These are phyloP conservation scores for human DNA, from an alignment of 2,113 vertebrate species.

Conservation along the genomic window GRCh38 chr4:76083001-76083500, in stretches of 20 bases:
- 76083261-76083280: neutral
- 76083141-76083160: too few species aligned
- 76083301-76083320: neutral
- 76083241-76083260: neutral
- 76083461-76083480: neutral
- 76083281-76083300: neutral
- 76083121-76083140: too few species aligned
- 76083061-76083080: too few species aligned
- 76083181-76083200: too few species aligned
- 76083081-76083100: too few species aligned
- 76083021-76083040: too few species aligned
- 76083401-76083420: neutral
- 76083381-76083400: neutral
- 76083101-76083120: too few species aligned
- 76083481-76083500: neutral
- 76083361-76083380: neutral
- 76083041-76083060: too few species aligned
- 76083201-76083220: neutral
- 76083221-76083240: neutral
- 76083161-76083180: too few species aligned
- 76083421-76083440: neutral
- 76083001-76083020: too few species aligned
- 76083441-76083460: neutral
- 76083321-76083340: conserved; percentile 15
- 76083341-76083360: conserved; percentile 18